These are phyloP conservation scores for Apodemus agrarius DNA, from an alignment of 2,797 vertebrate genomes.

Conservation along the genomic window DNA sequence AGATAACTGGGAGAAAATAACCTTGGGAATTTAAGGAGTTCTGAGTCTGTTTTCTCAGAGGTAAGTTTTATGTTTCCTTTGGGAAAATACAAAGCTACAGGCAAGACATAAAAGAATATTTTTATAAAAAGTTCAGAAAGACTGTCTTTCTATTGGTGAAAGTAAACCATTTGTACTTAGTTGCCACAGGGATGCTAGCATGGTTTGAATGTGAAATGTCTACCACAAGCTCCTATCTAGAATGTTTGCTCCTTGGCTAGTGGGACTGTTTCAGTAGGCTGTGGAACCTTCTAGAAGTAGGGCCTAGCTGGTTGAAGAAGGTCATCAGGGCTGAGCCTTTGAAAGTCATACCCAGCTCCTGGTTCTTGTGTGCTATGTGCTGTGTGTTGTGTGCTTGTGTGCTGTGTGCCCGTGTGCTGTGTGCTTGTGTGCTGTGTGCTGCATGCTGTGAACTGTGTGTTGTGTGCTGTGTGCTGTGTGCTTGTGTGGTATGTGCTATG, in stretches of 20 bases:
- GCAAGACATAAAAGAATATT: not conserved
- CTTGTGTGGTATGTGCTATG: too few relatives aligned
- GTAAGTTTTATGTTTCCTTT: constrained; percentile 9
- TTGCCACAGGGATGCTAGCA: not conserved
- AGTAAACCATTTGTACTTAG: not conserved
- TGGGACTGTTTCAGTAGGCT: not conserved
- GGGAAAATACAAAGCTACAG: constrained; percentile 14
- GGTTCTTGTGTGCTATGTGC: not conserved
- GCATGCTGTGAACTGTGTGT: too few relatives aligned
- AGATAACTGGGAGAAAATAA: not conserved
- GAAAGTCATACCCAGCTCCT: not conserved
- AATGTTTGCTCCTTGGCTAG: not conserved
- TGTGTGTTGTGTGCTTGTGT: too few relatives aligned
- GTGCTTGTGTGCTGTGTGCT: too few relatives aligned
- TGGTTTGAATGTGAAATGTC: not conserved
- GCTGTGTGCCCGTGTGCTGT: too few relatives aligned
- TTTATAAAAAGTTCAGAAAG: not conserved
- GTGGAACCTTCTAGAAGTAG: not conserved
- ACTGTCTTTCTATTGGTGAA: not conserved
- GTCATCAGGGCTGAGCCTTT: not conserved
- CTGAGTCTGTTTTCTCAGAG: constrained; percentile 25
- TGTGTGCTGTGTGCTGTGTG: too few relatives aligned
- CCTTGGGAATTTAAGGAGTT: not conserved
- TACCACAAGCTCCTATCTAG: not conserved
- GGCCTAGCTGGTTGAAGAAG: not conserved